A percentile compares a stretch with the other conserved stretches of the same genome.
These are phyloP conservation scores for Anaspis maculata DNA, from an alignment of 2,888 invertebrate species.

Conservation along the genomic window DNA sequence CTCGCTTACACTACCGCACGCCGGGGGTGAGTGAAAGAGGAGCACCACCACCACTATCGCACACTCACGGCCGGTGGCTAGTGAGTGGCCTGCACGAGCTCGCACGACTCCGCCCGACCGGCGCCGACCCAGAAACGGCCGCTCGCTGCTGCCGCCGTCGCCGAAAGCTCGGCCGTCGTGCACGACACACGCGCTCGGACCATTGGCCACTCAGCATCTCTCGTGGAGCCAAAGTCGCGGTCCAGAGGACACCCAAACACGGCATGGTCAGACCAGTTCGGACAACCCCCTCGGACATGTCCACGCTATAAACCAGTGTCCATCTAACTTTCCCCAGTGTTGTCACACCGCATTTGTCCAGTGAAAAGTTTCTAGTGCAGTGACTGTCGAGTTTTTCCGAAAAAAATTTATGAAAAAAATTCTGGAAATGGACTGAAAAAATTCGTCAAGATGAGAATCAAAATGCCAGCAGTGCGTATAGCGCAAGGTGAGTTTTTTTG, in stretches of 20 bases:
- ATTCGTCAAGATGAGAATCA: conserved; percentile 83
- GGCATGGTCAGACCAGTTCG: conserved; percentile 12
- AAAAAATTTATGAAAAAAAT: background rate
- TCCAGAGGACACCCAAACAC: conserved; percentile 9
- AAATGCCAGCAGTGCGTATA: conserved; percentile 95
- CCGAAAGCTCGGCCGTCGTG: conserved; percentile 30
- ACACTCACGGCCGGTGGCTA: conserved; percentile 49
- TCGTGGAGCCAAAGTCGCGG: conserved; percentile 31
- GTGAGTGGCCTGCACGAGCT: conserved; percentile 40
- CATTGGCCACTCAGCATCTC: conserved; percentile 41
- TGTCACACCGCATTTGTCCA: too few relatives aligned
- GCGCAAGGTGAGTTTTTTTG: conserved; percentile 73
- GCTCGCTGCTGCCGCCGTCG: conserved; percentile 18
- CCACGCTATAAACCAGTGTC: background rate
- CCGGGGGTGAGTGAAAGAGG: too few relatives aligned
- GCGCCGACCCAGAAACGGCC: conserved; percentile 23
- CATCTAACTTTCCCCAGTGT: background rate
- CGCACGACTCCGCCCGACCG: conserved; percentile 25
- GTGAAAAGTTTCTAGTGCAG: background rate
- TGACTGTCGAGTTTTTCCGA: background rate
- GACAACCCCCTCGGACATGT: too few relatives aligned
- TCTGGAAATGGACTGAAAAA: background rate
- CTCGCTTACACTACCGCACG: too few relatives aligned
- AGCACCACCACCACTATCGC: too few relatives aligned
- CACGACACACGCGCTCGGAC: conserved; percentile 43